Evolutionary conservation across 1,140 invertebrate species (phyloP).

Genomic region (Drosophila virilis): DNA sequence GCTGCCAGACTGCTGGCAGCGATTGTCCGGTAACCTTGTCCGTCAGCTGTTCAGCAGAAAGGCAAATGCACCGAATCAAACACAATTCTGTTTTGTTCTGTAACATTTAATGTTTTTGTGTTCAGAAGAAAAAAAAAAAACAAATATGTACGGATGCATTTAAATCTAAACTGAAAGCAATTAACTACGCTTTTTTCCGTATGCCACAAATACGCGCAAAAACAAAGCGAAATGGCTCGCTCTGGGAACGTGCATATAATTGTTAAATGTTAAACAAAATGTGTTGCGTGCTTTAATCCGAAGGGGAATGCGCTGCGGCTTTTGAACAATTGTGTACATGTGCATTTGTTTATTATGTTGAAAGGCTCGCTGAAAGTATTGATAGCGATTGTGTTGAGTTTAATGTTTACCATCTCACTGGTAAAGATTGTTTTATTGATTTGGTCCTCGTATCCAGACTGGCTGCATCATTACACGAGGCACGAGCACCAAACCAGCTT

Average conservation of each 20-base stretch:
- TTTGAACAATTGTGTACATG: constrained; percentile 2
- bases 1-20: constrained; percentile 15
- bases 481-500: constrained; percentile 28
- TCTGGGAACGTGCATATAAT: constrained; percentile 25
- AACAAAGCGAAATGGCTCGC: not conserved
- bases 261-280: constrained; percentile 50
- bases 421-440: constrained; percentile 80
- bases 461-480: constrained; percentile 40
- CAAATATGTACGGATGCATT: not conserved
- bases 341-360: constrained; percentile 68
- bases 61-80: not conserved
- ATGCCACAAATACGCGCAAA: no score
- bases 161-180: not conserved
- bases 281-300: constrained; percentile 3
- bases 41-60: constrained; percentile 15
- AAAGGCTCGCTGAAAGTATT: constrained; percentile 74
- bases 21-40: constrained; percentile 10
- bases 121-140: not conserved
- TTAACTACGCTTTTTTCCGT: not conserved
- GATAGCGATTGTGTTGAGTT: constrained; percentile 76
- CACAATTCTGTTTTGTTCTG: not conserved
- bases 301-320: constrained; percentile 3
- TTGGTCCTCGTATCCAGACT: constrained; percentile 69
- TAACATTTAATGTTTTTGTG: constrained; percentile 1
- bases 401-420: constrained; percentile 83